Conservation (phyloP, 2,888 invertebrate genomes). For the Chromoteleia sp. region DNA sequence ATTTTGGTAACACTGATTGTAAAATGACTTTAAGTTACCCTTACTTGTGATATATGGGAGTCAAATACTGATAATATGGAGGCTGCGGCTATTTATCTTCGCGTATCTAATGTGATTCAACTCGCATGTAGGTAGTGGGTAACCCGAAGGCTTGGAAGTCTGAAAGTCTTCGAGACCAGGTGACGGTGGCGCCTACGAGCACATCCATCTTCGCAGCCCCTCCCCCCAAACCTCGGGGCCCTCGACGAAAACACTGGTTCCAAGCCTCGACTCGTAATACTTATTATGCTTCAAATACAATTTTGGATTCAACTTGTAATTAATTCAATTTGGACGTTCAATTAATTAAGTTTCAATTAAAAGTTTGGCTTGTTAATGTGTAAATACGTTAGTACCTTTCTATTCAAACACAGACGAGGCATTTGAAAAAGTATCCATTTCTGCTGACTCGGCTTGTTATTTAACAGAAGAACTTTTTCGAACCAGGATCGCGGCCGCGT, state of each 20-base stretch:
- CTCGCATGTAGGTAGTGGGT: slow-evolving; percentile 64
- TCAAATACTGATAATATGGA: slow-evolving; percentile 52
- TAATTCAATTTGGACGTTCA: slow-evolving; percentile 50
- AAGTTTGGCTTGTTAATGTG: slow-evolving; percentile 29
- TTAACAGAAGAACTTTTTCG: background rate
- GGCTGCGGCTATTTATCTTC: slow-evolving; percentile 55
- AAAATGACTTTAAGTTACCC: slow-evolving; percentile 8
- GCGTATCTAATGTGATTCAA: slow-evolving; percentile 65
- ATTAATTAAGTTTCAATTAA: slow-evolving; percentile 63
- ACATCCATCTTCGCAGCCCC: slow-evolving; percentile 82
- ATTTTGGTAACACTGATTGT: background rate
- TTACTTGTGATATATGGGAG: slow-evolving; percentile 24
- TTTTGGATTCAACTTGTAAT: slow-evolving; percentile 42
- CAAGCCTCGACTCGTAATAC: slow-evolving; percentile 14
- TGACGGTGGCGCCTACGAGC: slow-evolving; percentile 83
- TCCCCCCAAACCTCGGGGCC: slow-evolving; percentile 69
- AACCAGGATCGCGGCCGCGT: background rate
- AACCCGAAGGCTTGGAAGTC: slow-evolving; percentile 73
- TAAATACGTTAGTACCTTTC: slow-evolving; percentile 70
- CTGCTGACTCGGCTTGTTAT: background rate
- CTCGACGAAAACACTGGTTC: slow-evolving; percentile 55
- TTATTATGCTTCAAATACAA: slow-evolving; percentile 28
- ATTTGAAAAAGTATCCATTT: slow-evolving; percentile 1
- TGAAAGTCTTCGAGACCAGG: slow-evolving; percentile 79
- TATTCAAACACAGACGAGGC: background rate